Base-by-base conservation (phyloP, 2,888 invertebrate genomes). In the Clivina fossor region DNA sequence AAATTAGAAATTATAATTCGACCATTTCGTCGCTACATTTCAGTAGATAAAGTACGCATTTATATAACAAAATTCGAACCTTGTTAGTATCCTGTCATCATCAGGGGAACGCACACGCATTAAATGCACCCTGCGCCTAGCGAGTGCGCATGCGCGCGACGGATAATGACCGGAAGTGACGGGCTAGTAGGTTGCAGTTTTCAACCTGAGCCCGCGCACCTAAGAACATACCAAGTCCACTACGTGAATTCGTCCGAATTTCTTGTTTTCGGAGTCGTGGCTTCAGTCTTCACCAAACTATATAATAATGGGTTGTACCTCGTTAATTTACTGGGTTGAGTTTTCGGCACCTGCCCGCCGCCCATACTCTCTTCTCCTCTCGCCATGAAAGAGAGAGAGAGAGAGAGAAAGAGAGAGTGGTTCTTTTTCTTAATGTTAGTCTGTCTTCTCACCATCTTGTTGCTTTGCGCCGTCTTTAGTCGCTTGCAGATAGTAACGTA, bases 271-370 rank as follows among this genome's bases (percentile, higher is more conserved):
- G 26, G 5, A 4, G 26, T 9, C 26, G 9, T 9, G 26, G 4
- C 9, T 41, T 26, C 51, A 53, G 53, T 44, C 53, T 33, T n/a
- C 32, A 51, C 53, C 53, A 53, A 33, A 53, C 53, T 53, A 44
- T 44, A 37, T 53, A 53, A 53, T 53, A 20, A 53, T 44, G 37
- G 53, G 53, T 53, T 53, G 35, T 44, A 18, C 28, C 44, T 53
- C 44, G 53, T 53, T 53, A 53, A 53, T 53, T 53, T 53, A 53
- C 53, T 53, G 53, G 53, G 35, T 44, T 53, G 53, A n/a, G 53
- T 53, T 53, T 53, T 53, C 53, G 53, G 53, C 53, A 53, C 53
- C 53, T 53, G 53, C 53, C 53, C 53, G 50, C 50, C 26, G 38
- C 38, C 16, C 16, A 16, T 38, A 13, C 20, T 22, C 44, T 16